A percentile compares a stretch with the other conserved stretches of the same genome.
These are phyloP conservation scores for Calameuta filiformis DNA, from an alignment of 2,888 invertebrate genomes.

Conservation along the genomic window DNA sequence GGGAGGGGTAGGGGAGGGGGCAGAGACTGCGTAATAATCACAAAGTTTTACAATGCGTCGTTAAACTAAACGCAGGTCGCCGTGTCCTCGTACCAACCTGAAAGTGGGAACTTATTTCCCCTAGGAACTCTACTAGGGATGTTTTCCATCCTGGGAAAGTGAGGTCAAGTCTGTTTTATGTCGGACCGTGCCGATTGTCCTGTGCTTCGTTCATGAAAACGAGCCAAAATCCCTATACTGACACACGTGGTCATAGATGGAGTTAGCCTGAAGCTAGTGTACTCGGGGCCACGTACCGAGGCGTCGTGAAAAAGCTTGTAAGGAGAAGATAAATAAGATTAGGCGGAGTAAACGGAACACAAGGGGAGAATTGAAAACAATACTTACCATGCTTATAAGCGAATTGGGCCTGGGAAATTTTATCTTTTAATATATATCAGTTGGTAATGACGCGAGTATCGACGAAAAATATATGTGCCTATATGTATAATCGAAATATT, in stretches of 20 bases:
- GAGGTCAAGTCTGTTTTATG: neutral
- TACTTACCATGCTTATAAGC: neutral
- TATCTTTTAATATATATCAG: no score
- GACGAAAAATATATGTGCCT: no score
- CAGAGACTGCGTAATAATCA: conserved; percentile 11
- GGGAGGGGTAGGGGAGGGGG: no score
- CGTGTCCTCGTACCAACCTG: neutral
- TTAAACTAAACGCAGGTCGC: conserved; percentile 13
- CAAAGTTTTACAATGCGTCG: conserved; percentile 20
- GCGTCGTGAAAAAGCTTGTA: neutral
- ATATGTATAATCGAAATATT: no score
- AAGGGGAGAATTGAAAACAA: neutral
- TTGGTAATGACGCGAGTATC: no score
- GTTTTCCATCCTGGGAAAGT: neutral
- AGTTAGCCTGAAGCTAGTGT: neutral
- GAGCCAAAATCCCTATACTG: neutral
- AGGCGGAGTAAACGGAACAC: neutral
- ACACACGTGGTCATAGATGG: neutral
- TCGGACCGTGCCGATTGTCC: neutral
- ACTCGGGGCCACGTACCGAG: neutral
- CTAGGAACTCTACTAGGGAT: neutral
- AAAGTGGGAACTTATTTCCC: neutral
- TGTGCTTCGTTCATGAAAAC: neutral
- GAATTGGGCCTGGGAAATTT: neutral
- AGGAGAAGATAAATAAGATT: neutral